Base-by-base conservation (phyloP, 2,888 invertebrate genomes). In the Bugula neritina region DNA sequence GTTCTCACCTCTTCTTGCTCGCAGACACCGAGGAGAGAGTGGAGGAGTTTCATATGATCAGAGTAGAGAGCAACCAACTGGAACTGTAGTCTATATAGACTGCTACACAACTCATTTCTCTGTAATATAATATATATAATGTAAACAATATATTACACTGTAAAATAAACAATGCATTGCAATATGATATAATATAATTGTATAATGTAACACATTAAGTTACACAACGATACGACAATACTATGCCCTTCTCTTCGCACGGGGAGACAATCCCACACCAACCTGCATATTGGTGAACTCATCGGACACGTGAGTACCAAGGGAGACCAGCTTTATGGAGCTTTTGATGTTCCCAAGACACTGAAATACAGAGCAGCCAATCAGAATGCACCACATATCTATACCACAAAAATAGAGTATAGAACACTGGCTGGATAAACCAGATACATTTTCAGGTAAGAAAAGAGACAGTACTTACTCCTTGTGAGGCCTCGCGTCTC, bases 51-150 rank as follows among this genome's bases (percentile, higher is more conserved):
- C 69, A 82, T 80, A 76, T 86, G 86, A 72, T 84, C 84, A 75
- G 97, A 96, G 72, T 94, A 89, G 31, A 98, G 86, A 72, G 96
- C 86, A 55, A 96, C 86, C 72, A 97, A 87, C 83, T 98, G 97
- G 84, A 97, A 96, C 84, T 92, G 91, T 21, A 97, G 87, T 83
- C 94, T 94, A 85, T 95, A 96, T 29, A 97, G 87, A 72, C 92
- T 89, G 75, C 92, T 90, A 21, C 93, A 93, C 71, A 94, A 87
- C 79, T 96, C 94, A 63, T 92, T 83, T 54, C 91, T 87, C 85
- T 91, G 89, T 77, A 75, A 72, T 13, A n/a, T n/a, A n/a, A n/a
- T n/a, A n/a, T n/a, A 54, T n/a, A n/a, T 27, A 35, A 43, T 35
- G n/a, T 10, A 43, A 43, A 17, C 17, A 17, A 43, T 10, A 43